Percentiles rank a stretch among this genome's conserved stretches.
phyloP scores from a whole-genome alignment of 2,797 vertebrate genomes.

The Babyrousa celebensis region DNA sequence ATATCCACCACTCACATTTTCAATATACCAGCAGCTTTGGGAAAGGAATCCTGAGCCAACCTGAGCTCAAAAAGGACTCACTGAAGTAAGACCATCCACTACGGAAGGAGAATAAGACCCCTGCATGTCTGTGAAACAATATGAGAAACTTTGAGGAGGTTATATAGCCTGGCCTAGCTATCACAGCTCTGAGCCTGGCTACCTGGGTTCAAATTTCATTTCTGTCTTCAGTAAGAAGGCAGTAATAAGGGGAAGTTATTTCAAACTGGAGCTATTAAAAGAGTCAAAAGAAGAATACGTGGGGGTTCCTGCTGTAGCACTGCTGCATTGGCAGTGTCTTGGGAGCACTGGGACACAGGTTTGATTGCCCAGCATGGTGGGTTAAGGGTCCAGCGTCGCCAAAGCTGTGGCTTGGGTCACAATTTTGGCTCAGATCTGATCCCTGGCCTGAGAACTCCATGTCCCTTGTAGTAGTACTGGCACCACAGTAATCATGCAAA shows the following conservation, averaged over 20 bases:
- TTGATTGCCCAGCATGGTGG: too few relatives aligned
- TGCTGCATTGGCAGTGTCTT: too few relatives aligned
- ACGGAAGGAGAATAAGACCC: not conserved
- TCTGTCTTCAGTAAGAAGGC: not conserved
- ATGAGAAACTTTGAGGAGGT: not conserved
- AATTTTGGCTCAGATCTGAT: too few relatives aligned
- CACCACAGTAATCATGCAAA: not conserved
- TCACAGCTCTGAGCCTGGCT: not conserved
- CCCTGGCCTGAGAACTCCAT: too few relatives aligned
- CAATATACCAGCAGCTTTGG: not conserved
- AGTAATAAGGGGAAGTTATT: not conserved
- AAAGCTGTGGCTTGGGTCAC: too few relatives aligned
- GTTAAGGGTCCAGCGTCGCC: too few relatives aligned
- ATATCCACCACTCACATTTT: not conserved
- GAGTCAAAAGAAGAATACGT: not conserved
- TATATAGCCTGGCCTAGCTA: not conserved
- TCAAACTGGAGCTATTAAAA: not conserved
- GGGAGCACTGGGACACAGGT: too few relatives aligned
- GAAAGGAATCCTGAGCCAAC: not conserved
- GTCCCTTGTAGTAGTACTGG: not conserved
- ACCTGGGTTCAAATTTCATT: not conserved
- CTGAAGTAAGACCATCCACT: not conserved
- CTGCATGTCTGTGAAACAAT: not conserved
- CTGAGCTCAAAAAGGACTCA: not conserved
- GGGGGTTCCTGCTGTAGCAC: too few relatives aligned